These are phyloP conservation scores for Cisticola juncidis DNA, from an alignment of 2,113 vertebrate species.

Conservation along the genomic window DNA sequence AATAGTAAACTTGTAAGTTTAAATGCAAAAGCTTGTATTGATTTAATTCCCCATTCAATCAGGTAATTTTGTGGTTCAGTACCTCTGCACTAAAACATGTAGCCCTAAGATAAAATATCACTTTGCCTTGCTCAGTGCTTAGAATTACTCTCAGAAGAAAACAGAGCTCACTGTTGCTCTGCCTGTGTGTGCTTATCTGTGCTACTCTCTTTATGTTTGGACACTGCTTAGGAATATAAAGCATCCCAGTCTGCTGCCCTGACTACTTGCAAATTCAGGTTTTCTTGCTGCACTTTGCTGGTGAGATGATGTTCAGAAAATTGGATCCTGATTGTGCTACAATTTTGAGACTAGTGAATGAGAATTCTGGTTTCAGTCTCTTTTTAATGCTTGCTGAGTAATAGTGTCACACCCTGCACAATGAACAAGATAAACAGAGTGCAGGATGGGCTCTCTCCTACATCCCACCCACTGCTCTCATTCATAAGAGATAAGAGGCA, in stretches of 20 bases:
- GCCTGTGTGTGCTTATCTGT: not conserved
- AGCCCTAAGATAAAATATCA: not conserved
- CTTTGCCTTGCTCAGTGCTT: not conserved
- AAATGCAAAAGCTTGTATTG: constrained; percentile 34
- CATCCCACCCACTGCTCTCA: not conserved
- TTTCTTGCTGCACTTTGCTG: not conserved
- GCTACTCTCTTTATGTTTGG: not conserved
- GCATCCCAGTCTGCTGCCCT: not conserved
- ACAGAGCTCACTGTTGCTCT: not conserved
- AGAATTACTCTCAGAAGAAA: not conserved
- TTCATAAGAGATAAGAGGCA: not conserved
- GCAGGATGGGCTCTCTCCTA: not conserved
- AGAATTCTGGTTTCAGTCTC: not conserved
- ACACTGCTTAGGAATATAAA: not conserved
- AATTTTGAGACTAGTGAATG: not conserved
- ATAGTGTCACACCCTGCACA: not conserved
- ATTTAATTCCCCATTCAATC: constrained; percentile 2
- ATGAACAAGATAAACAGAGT: not conserved
- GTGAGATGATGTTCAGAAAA: not conserved
- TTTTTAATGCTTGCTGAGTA: not conserved
- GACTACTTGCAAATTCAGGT: not conserved
- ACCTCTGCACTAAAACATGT: not conserved
- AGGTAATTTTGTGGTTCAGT: not conserved
- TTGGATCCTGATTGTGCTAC: not conserved
- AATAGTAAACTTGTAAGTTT: not conserved